Conservation (phyloP, 2,113 vertebrate genomes). For the Orthochromis indermauri region DNA sequence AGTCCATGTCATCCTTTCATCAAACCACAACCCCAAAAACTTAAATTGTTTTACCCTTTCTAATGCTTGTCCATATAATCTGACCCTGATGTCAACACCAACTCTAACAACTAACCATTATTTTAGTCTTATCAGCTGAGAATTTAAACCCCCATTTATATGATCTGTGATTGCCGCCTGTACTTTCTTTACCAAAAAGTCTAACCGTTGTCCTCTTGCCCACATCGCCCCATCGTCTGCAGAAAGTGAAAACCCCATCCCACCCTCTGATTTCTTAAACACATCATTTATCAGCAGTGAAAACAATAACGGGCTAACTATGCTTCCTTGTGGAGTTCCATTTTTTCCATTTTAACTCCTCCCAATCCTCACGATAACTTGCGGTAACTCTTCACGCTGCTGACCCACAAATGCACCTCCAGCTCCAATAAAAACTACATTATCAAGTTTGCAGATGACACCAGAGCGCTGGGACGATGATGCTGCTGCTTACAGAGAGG, state of each 20-base stretch:
- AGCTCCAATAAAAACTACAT: not conserved
- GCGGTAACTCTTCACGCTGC: not conserved
- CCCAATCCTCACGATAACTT: not conserved
- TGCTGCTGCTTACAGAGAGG: not conserved
- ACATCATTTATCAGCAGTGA: not conserved
- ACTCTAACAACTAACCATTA: accelerated
- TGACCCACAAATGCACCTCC: accelerated
- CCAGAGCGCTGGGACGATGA: accelerated
- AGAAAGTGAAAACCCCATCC: too few species aligned
- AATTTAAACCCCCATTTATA: not conserved
- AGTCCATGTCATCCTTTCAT: not conserved
- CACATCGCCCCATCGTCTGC: too few species aligned
- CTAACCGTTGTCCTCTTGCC: not conserved
- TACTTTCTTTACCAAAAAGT: accelerated
- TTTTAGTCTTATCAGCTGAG: accelerated
- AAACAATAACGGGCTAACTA: not conserved
- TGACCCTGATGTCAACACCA: not conserved
- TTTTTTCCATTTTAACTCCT: not conserved
- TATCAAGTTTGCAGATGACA: not conserved
- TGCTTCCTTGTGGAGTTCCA: not conserved
- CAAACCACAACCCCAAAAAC: not conserved
- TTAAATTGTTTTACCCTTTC: accelerated
- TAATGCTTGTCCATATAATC: accelerated
- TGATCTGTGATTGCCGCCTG: accelerated
- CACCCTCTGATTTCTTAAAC: not conserved